These are phyloP conservation scores for Brachionichthys hirsutus DNA, from an alignment of 2,113 vertebrate genomes.

Conservation along the genomic window DNA sequence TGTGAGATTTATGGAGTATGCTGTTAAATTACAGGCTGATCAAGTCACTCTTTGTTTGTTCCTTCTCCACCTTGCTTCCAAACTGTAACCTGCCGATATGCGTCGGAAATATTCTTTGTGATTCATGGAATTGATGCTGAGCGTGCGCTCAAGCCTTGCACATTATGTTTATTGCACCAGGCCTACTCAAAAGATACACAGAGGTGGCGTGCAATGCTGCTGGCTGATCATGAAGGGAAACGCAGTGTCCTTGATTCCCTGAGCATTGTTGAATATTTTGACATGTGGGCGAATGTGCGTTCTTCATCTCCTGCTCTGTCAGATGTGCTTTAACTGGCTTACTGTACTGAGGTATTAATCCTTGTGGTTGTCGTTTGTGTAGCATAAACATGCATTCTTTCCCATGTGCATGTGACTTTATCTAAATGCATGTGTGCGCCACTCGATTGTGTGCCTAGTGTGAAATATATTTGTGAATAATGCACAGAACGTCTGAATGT, in stretches of 20 bases:
- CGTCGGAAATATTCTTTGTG: conserved; percentile 2
- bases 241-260: conserved; percentile 69
- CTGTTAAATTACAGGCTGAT: conserved; percentile 10
- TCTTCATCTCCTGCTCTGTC: conserved; percentile 33
- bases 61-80: conserved; percentile 13
- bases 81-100: conserved; percentile 8
- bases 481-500: conserved; percentile 62
- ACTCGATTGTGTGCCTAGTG: conserved; percentile 48
- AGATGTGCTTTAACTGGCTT: conserved; percentile 64
- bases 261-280: conserved; percentile 63
- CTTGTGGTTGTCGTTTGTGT: conserved; percentile 37
- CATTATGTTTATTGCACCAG: conserved; percentile 10
- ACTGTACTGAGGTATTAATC: conserved; percentile 65
- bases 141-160: conserved; percentile 10
- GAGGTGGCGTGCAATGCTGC: conserved; percentile 42
- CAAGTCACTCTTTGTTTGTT: conserved; percentile 7
- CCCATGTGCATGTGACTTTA: conserved; percentile 4
- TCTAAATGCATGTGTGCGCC: not conserved
- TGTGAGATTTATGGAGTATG: not conserved
- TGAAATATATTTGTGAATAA: conserved; percentile 64
- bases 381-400: conserved; percentile 30
- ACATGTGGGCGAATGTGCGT: conserved; percentile 57
- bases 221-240: conserved; percentile 60
- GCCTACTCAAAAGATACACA: not conserved
- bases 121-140: conserved; percentile 17